Evolutionary conservation across 2,113 vertebrate species (phyloP).

Genomic region (Bufo gargarizans): DNA sequence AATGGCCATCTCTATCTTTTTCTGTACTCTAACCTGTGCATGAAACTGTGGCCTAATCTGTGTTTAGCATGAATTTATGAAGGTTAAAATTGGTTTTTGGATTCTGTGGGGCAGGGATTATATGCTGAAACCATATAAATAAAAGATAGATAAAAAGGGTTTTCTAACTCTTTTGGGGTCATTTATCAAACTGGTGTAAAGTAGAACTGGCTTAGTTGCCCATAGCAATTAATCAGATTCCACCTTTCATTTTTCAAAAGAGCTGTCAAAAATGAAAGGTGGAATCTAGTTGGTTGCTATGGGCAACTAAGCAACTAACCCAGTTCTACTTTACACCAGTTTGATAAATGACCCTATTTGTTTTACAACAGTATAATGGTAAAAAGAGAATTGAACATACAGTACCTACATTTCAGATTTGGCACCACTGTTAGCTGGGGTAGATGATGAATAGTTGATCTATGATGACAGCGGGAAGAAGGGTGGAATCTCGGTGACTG

Average conservation of each 20-base stretch:
- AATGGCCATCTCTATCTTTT: not conserved
- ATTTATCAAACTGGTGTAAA: too few species aligned
- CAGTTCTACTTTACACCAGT: too few species aligned
- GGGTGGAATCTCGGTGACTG: not conserved
- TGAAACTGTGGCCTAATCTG: not conserved
- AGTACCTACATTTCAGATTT: not conserved
- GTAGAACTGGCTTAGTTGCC: too few species aligned
- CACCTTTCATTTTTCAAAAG: too few species aligned
- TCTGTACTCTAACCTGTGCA: not conserved
- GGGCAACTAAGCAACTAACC: too few species aligned
- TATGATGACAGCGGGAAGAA: not conserved
- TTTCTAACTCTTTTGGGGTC: not conserved
- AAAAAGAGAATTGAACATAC: not conserved
- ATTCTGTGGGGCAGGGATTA: not conserved
- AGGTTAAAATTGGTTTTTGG: not conserved
- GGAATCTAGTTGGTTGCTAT: too few species aligned
- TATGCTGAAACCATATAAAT: not conserved
- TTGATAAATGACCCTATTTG: not conserved
- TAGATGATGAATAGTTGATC: not conserved
- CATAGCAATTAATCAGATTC: too few species aligned
- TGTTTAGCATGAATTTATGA: not conserved
- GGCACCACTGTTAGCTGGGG: not conserved
- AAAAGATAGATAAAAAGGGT: not conserved
- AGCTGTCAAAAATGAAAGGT: too few species aligned
- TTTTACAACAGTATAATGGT: not conserved